phyloP scores from a whole-genome alignment of 1,140 invertebrate species.

The Zaprionus africanus region DNA sequence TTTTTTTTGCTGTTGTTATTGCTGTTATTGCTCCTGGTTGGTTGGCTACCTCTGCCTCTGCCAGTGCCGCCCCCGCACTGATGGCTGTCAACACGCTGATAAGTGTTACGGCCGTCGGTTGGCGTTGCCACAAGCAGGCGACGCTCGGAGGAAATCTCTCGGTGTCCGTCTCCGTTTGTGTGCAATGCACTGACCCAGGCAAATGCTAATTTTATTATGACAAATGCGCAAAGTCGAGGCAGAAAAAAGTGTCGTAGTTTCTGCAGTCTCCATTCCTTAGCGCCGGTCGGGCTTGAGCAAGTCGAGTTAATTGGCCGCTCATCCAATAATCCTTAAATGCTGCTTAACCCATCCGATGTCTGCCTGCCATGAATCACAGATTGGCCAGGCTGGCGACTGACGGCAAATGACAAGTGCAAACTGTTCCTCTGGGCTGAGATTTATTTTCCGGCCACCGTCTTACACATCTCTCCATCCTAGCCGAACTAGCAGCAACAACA shows the following conservation, averaged over 20 bases:
- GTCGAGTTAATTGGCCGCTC: conserved; percentile 24
- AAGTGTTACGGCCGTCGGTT: conserved; percentile 48
- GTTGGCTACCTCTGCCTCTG: not conserved
- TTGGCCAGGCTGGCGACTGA: not conserved
- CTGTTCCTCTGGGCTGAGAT: not conserved
- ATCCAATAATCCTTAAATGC: conserved; percentile 53
- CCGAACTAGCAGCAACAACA: not conserved
- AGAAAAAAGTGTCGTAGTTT: conserved; percentile 34
- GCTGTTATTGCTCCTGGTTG: conserved; percentile 14
- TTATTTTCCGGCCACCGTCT: conserved; percentile 47
- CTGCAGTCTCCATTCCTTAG: conserved; percentile 24
- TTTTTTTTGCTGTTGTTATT: not conserved
- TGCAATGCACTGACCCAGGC: conserved; percentile 56
- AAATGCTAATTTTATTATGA: conserved; percentile 78
- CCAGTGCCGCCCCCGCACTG: conserved; percentile 17
- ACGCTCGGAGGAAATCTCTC: not conserved
- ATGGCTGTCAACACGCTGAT: conserved; percentile 65
- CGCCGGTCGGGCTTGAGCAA: not conserved
- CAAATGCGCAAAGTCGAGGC: conserved; percentile 61
- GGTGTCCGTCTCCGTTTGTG: conserved; percentile 12
- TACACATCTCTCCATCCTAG: conserved; percentile 36
- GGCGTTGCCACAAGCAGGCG: conserved; percentile 25
- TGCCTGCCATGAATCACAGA: conserved; percentile 37
- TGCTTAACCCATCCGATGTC: conserved; percentile 10
- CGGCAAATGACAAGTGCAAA: conserved; percentile 1